These are phyloP conservation scores for Amblyraja radiata DNA, from an alignment of 2,797 vertebrate species.

Conservation along the genomic window DNA sequence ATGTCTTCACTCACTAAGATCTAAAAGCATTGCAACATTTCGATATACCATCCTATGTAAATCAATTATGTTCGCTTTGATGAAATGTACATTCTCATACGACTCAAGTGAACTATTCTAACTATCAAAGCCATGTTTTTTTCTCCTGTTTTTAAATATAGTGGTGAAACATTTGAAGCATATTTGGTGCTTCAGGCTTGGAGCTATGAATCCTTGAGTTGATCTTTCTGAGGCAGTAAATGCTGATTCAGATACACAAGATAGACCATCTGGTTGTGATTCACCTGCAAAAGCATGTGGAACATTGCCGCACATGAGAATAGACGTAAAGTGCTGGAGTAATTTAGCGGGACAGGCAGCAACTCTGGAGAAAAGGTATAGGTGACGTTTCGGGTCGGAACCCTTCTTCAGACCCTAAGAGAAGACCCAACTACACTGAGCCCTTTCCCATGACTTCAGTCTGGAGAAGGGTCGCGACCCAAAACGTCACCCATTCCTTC, in stretches of 20 bases:
- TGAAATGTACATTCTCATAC: constrained; percentile 14
- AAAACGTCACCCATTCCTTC: too few relatives aligned
- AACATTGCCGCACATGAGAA: not conserved
- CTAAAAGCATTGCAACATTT: constrained; percentile 8
- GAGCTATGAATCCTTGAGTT: not conserved
- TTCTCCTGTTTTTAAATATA: not conserved
- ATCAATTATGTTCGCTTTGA: not conserved
- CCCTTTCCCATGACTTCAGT: too few relatives aligned
- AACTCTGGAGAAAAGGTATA: too few relatives aligned
- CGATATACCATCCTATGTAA: not conserved
- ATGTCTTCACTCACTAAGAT: not conserved
- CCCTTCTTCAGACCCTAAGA: too few relatives aligned
- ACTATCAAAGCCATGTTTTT: not conserved
- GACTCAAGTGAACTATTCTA: constrained; percentile 8
- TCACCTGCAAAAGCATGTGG: not conserved
- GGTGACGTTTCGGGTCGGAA: too few relatives aligned
- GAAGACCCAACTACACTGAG: too few relatives aligned
- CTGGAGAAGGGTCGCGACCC: too few relatives aligned
- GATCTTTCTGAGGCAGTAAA: not conserved
- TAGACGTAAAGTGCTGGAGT: too few relatives aligned
- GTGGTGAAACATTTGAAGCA: not conserved
- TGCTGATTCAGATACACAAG: not conserved
- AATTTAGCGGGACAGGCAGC: too few relatives aligned
- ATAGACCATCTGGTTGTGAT: not conserved
- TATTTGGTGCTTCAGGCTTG: not conserved